Evolutionary conservation across 2,888 invertebrate species (phyloP).

Genomic region (Proisotoma minuta): DNA sequence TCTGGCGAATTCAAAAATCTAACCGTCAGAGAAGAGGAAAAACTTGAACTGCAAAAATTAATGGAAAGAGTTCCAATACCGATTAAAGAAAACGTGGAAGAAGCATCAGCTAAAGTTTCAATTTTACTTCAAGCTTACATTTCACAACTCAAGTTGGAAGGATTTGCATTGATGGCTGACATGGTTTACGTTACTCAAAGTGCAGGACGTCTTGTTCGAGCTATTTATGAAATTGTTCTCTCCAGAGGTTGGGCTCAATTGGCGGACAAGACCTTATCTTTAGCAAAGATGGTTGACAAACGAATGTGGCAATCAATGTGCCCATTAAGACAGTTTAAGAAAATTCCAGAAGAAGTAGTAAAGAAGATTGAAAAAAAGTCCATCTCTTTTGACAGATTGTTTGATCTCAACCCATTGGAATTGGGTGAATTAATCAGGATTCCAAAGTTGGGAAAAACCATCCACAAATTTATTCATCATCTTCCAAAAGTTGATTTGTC

Average conservation of each 20-base stretch:
- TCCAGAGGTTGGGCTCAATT: constrained; percentile 92
- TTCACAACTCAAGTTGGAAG: constrained; percentile 94
- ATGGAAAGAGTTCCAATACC: constrained; percentile 95
- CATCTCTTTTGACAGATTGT: constrained; percentile 88
- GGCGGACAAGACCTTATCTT: constrained; percentile 87
- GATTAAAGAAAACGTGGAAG: constrained; percentile 94
- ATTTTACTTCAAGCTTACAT: constrained; percentile 92
- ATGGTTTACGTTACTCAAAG: constrained; percentile 99
- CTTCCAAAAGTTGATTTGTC: constrained; percentile 93
- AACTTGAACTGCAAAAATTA: constrained; percentile 91
- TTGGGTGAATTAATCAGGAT: constrained; percentile 89
- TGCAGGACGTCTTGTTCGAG: constrained; percentile 87
- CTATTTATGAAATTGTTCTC: constrained; percentile 89
- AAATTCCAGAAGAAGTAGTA: constrained; percentile 94
- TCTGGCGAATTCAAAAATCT: constrained; percentile 93
- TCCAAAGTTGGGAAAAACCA: constrained; percentile 88
- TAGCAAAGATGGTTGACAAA: constrained; percentile 98
- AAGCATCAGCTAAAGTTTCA: constrained; percentile 93
- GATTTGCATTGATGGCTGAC: constrained; percentile 97
- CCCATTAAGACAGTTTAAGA: constrained; percentile 91
- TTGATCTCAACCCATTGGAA: constrained; percentile 94
- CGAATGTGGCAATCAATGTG: constrained; percentile 99
- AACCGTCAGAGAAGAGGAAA: constrained; percentile 91
- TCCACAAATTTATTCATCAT: constrained; percentile 93
- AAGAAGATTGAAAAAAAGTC: constrained; percentile 98